Evolutionary conservation across 1,140 invertebrate species (phyloP).

Genomic region (Bilobella aurantiaca): DNA sequence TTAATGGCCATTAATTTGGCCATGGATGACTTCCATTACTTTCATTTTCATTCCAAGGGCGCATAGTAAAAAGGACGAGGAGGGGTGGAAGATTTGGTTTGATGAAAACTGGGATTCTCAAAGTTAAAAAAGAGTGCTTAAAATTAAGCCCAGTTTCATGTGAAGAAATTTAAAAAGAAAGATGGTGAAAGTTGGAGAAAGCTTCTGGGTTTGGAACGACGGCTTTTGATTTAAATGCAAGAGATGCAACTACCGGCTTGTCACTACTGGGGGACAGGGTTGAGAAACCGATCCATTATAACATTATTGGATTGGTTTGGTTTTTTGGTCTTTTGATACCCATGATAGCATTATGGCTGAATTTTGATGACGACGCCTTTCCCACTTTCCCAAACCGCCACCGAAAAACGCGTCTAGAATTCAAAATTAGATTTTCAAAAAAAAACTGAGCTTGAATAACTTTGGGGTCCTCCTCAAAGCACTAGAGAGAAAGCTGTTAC

Average conservation of each 20-base stretch:
- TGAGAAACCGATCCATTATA: constrained; percentile 9
- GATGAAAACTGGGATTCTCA: neutral
- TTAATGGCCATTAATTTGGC: constrained; percentile 25
- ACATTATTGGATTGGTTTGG: constrained; percentile 11
- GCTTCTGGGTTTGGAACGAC: too few relatives aligned
- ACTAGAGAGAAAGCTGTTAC: neutral
- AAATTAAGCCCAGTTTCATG: neutral
- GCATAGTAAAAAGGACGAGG: neutral
- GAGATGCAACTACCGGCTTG: constrained; percentile 3
- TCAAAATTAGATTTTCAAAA: constrained; percentile 9
- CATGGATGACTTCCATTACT: constrained; percentile 10
- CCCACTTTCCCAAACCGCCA: constrained; percentile 4
- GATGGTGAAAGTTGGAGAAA: too few relatives aligned
- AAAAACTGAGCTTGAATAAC: too few relatives aligned
- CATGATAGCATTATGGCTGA: neutral
- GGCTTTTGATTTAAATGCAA: constrained; percentile 4
- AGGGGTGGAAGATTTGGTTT: constrained; percentile 1
- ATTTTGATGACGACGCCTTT: constrained; percentile 15
- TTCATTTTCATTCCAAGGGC: constrained; percentile 6
- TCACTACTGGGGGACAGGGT: neutral
- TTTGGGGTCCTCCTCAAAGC: too few relatives aligned
- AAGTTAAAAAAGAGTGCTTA: neutral
- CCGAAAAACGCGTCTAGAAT: constrained; percentile 12
- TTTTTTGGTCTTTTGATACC: constrained; percentile 3
- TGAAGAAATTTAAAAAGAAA: neutral